phyloP scores from a whole-genome alignment of 2,113 vertebrate genomes.

The Lethenteron camtschaticum region DNA sequence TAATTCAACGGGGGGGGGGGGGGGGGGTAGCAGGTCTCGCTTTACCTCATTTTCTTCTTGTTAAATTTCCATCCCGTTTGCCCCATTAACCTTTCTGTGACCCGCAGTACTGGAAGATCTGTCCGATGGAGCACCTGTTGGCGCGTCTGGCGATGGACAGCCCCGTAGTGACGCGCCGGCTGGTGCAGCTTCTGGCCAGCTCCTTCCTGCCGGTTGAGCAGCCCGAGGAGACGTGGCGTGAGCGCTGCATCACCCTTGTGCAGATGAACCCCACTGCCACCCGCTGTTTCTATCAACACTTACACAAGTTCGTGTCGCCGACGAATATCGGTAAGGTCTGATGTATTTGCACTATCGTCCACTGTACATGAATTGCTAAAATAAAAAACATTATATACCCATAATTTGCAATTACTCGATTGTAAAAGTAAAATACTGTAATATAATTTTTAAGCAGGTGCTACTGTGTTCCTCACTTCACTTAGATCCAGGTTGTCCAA shows the following conservation, averaged over 20 bases:
- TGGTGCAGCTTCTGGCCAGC: conserved; percentile 53
- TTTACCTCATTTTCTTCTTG: no score
- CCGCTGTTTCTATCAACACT: conserved; percentile 57
- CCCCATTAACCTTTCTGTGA: not conserved
- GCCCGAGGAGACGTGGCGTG: conserved; percentile 51
- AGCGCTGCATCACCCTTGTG: conserved; percentile 56
- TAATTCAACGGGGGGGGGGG: no score
- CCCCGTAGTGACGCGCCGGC: conserved; percentile 38
- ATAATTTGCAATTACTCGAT: no score
- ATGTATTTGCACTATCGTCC: rapidly evolving
- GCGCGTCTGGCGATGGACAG: conserved; percentile 48
- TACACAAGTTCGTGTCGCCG: conserved; percentile 40
- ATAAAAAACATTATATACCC: no score
- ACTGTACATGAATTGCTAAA: no score
- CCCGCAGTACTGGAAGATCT: conserved; percentile 74
- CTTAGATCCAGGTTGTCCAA: no score
- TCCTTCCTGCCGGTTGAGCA: conserved; percentile 64
- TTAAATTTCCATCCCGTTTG: not conserved
- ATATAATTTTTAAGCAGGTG: no score
- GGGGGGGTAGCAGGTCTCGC: no score
- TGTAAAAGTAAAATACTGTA: no score
- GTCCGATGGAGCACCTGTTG: conserved; percentile 66
- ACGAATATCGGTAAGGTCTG: conserved; percentile 48
- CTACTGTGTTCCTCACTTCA: no score
- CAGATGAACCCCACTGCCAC: conserved; percentile 72